These are phyloP conservation scores for Phaethornis superciliosus DNA, from an alignment of 2,113 vertebrate genomes.

Conservation along the genomic window DNA sequence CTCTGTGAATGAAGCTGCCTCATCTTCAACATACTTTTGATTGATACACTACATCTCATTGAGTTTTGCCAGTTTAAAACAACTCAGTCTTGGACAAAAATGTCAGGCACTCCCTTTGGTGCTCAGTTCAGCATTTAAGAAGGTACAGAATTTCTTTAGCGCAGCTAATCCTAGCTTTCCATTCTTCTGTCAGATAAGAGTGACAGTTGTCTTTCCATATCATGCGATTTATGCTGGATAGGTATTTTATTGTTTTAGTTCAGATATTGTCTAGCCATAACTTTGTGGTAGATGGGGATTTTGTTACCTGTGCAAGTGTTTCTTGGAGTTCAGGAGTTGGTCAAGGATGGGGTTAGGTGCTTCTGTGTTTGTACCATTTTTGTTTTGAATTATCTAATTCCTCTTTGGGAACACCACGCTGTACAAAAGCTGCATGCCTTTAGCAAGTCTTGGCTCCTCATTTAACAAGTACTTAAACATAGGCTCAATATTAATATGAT, in stretches of 20 bases:
- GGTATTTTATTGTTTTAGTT: background rate
- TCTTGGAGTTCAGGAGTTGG: background rate
- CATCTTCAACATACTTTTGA: background rate
- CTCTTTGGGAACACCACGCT: background rate
- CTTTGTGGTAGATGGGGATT: background rate
- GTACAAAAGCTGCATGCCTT: background rate
- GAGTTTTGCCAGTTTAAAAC: background rate
- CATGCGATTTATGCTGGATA: background rate
- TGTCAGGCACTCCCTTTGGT: background rate
- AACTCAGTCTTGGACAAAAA: background rate
- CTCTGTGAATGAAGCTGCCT: background rate
- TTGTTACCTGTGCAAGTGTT: background rate
- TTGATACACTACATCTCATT: background rate
- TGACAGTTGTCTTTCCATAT: background rate
- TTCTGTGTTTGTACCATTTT: background rate
- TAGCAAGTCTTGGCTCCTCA: background rate
- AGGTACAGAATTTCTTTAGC: background rate
- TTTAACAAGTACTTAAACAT: background rate
- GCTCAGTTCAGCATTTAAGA: background rate
- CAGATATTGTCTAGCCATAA: background rate
- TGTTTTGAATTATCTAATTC: background rate
- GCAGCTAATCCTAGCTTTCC: background rate
- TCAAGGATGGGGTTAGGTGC: background rate
- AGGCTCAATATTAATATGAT: background rate
- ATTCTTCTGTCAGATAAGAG: background rate